Base-by-base conservation (phyloP, 2,113 vertebrate species). In the Ahaetulla prasina region DNA sequence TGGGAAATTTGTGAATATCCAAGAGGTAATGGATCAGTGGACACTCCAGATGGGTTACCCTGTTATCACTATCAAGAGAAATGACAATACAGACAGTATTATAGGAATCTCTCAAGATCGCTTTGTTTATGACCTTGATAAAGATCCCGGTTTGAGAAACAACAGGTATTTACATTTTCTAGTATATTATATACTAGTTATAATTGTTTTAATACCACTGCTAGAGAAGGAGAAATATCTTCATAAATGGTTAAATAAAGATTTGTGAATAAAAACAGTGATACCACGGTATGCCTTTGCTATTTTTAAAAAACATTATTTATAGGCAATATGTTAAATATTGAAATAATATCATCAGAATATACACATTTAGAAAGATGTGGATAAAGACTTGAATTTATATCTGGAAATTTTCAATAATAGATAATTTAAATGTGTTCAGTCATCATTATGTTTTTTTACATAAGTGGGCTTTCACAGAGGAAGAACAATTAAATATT, bases 41-140 rank as follows among this genome's bases (percentile, higher is more conserved):
- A 99, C 99, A 22, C 98, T 99, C 22, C 99, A 99, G 94, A 99
- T 99, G 99, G 99, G 99, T 43, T 99, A 99, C 95, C 99, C 99
- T 14, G 98, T 99, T 85, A 97, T 99, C 90, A 99, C 98, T 95
- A 98, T 99, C 96, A 97, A 98, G 96, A 98, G 98, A 97, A 99
- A 99, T 96, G 98, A 98, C 96, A 98, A 97, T 92, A 95, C 97
- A 39, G 98, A 98, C 94, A 95, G 97, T 93, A 96, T 96, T 94
- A 96, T 99, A 96, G 96, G 96, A 85, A 97, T 99, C 96, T 98
- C 93, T 92, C 99, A 99, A 95, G 98, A 99, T 87, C 99, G 98
- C 96, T 99, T 99, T 96, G 97, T 99, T 97, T 99, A 99, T 92
- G 98, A 98, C 57, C 97, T 97, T 87, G 98, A 98, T 93, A 98